Evolutionary conservation across 2,113 vertebrate species (phyloP), one percentile per base, ranked within the genome.

Genomic region (Polyodon spathula): DNA sequence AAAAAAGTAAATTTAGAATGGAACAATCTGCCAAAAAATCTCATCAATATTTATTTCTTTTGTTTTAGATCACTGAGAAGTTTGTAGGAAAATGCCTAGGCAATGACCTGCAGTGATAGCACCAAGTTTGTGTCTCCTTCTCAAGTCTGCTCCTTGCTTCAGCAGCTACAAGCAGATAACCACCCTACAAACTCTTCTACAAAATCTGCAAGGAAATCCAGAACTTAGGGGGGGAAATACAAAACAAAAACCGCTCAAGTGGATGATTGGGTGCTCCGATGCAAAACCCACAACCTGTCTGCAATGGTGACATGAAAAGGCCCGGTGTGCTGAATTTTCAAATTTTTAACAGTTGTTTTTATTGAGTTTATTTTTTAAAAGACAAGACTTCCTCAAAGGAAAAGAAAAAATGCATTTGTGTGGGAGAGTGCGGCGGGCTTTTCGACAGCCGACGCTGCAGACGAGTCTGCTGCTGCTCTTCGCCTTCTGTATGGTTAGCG

Each of bases 281-380:
- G 73, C 73, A 78, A 72, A 71, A 82, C 88, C 79, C 82, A 76
- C 58, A 57, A 74, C 78, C 86, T 81, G 57, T 90, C 86, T 92
- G 92, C 90, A 87, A 98, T 97, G 96, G 96, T 98, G 93, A 98
- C 96, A 96, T 97, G 94, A 97, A 86, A 78, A 63, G 67, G 81
- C 90, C 86, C 78, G 86, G 84, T 79, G 78, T 74, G 79, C 75
- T 76, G 39, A 6, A 65, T 66, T 63, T 71, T 71, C 56, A 43
- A 72, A 63, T 68, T 52, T 80, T 66, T 73, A 71, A 81, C 79
- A 71, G 83, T 81, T 80, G 80, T 84, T 75, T 81, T n/a, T n/a
- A n/a, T 75, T 58, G 62, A 56, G 79, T 38, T 17, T 4, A 61
- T 70, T 66, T 55, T n/a, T n/a, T n/a, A n/a, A n/a, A n/a, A n/a